Conservation (phyloP, 2,888 invertebrate species). For the Helicoverpa assulta region DNA sequence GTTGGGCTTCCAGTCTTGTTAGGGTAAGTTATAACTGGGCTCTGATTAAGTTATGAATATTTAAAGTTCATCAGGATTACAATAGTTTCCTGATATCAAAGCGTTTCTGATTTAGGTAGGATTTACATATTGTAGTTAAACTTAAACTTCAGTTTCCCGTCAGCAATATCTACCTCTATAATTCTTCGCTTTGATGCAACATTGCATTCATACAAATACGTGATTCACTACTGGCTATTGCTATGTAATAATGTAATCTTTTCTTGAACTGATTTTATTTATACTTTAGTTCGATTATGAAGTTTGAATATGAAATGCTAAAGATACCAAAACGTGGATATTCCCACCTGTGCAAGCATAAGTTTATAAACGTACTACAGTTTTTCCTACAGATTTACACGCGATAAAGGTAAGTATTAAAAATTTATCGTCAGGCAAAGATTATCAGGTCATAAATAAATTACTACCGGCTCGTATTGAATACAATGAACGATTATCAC, state of each 20-base stretch:
- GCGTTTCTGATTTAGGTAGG: background rate
- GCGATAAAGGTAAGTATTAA: background rate
- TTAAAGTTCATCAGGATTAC: constrained; percentile 13
- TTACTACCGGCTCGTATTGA: background rate
- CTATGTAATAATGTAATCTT: too few relatives aligned
- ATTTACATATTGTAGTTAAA: background rate
- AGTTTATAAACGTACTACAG: too few relatives aligned
- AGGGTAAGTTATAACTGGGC: background rate
- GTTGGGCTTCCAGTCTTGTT: constrained; percentile 2
- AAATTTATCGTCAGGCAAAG: background rate
- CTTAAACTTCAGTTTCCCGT: background rate
- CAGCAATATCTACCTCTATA: too few relatives aligned
- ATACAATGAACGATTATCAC: background rate
- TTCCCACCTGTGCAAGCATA: too few relatives aligned
- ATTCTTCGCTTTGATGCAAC: too few relatives aligned
- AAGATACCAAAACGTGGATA: too few relatives aligned
- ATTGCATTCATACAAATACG: too few relatives aligned
- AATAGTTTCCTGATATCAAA: background rate
- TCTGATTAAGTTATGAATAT: constrained; percentile 24
- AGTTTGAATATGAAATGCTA: too few relatives aligned
- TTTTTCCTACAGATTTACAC: too few relatives aligned
- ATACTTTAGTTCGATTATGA: too few relatives aligned
- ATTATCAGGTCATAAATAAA: constrained; percentile 14
- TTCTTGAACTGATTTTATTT: too few relatives aligned
- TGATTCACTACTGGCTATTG: too few relatives aligned